phyloP scores from a whole-genome alignment of 2,113 vertebrate genomes.

The Sander vitreus region DNA sequence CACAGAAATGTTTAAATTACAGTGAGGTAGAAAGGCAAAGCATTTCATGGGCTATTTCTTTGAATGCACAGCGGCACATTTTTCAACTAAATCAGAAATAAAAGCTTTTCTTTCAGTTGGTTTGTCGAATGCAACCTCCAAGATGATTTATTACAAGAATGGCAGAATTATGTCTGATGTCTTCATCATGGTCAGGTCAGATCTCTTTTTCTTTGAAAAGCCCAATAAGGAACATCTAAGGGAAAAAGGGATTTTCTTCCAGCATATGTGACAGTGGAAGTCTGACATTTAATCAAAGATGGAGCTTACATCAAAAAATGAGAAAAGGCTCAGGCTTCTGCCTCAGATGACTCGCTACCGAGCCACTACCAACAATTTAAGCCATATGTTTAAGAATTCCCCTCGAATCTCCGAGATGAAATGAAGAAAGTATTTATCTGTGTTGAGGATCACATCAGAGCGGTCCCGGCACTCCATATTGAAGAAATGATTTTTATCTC shows the following conservation, averaged over 20 bases:
- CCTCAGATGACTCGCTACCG: conserved; percentile 60
- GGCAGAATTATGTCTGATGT: conserved; percentile 23
- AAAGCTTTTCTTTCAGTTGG: background rate
- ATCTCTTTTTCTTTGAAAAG: conserved; percentile 43
- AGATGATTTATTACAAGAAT: background rate
- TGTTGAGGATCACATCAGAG: conserved; percentile 66
- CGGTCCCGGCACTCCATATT: conserved; percentile 75
- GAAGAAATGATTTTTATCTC: conserved; percentile 82
- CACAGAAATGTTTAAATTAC: background rate
- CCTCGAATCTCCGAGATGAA: conserved; percentile 68
- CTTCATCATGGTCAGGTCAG: conserved; percentile 6
- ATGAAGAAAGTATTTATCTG: conserved; percentile 76
- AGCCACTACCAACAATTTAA: conserved; percentile 62
- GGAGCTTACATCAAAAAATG: conserved; percentile 26
- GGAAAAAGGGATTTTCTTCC: conserved; percentile 45
- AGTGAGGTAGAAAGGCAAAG: background rate
- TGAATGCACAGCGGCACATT: background rate
- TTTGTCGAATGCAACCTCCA: background rate
- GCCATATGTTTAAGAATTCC: conserved; percentile 80
- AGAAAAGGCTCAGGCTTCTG: conserved; percentile 54
- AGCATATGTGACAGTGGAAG: conserved; percentile 60
- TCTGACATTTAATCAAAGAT: conserved; percentile 76
- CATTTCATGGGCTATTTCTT: background rate
- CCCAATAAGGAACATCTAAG: conserved; percentile 25
- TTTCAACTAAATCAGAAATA: background rate